These are phyloP conservation scores for Pyrochroa serraticornis DNA, from an alignment of 2,888 invertebrate genomes.

Conservation along the genomic window DNA sequence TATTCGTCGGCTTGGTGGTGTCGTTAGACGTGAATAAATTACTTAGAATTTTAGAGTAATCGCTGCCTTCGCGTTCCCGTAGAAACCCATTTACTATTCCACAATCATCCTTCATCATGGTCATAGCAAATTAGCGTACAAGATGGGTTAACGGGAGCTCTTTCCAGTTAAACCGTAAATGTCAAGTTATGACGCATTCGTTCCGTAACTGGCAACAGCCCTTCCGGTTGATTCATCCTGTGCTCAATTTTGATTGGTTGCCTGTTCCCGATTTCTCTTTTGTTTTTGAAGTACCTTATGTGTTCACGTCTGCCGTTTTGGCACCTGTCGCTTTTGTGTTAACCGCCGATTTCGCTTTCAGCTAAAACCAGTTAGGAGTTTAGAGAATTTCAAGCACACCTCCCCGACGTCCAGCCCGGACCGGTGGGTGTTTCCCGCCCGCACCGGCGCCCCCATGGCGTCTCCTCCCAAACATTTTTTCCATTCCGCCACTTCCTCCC, in stretches of 20 bases:
- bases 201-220: neutral
- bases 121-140: neutral
- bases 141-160: too few species aligned
- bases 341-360: slow-evolving; percentile 51
- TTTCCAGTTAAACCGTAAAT: too few species aligned
- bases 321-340: slow-evolving; percentile 16
- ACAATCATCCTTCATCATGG: neutral
- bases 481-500: slow-evolving; percentile 36
- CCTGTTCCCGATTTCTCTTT: neutral
- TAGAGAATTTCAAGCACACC: slow-evolving; percentile 62
- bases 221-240: neutral
- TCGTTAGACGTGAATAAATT: neutral
- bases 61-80: neutral
- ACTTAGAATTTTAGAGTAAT: too few species aligned
- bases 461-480: slow-evolving; percentile 46
- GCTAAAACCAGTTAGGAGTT: slow-evolving; percentile 67
- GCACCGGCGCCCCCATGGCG: slow-evolving; percentile 44
- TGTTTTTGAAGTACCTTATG: neutral
- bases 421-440: slow-evolving; percentile 46
- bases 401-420: slow-evolving; percentile 48
- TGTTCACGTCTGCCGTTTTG: neutral
- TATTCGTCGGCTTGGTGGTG: neutral
- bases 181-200: neutral
- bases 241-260: too few species aligned
- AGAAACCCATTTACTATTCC: neutral